Percentiles rank a stretch among this genome's conserved stretches.
phyloP scores from a whole-genome alignment of 2,888 invertebrate genomes.

The Laspeyria flexula region DNA sequence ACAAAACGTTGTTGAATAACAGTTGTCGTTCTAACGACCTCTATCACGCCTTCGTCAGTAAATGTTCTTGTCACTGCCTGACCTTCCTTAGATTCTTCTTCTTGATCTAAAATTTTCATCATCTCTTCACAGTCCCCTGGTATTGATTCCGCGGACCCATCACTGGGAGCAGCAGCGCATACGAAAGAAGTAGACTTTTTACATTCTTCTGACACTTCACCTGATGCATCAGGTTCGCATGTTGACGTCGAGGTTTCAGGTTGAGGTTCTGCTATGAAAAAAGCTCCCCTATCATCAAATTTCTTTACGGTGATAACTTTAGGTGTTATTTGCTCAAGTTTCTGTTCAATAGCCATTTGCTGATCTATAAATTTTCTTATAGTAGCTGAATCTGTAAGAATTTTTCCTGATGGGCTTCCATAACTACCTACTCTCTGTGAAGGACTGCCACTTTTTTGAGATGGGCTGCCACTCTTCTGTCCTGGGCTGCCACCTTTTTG shows the following conservation, averaged over 20 bases:
- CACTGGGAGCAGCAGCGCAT: slow-evolving; percentile 79
- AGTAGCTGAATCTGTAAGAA: slow-evolving; percentile 78
- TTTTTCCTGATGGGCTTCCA: slow-evolving; percentile 78
- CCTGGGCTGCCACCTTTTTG: slow-evolving; percentile 79
- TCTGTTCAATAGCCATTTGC: slow-evolving; percentile 79
- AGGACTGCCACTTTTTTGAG: slow-evolving; percentile 81
- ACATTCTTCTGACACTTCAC: slow-evolving; percentile 74
- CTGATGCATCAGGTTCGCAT: slow-evolving; percentile 43
- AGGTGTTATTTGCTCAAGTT: slow-evolving; percentile 67
- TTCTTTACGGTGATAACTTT: slow-evolving; percentile 81
- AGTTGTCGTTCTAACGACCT: slow-evolving; percentile 78
- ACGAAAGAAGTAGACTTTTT: slow-evolving; percentile 74
- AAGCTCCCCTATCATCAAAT: slow-evolving; percentile 79
- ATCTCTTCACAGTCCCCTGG: slow-evolving; percentile 87
- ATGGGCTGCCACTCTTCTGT: slow-evolving; percentile 79
- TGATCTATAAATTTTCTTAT: slow-evolving; percentile 82
- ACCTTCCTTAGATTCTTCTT: slow-evolving; percentile 68
- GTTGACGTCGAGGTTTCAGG: slow-evolving; percentile 52
- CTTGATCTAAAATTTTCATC: slow-evolving; percentile 86
- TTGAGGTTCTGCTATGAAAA: slow-evolving; percentile 75
- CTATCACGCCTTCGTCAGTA: slow-evolving; percentile 69
- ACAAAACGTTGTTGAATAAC: slow-evolving; percentile 79
- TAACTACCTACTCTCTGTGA: slow-evolving; percentile 78
- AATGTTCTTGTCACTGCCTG: slow-evolving; percentile 60
- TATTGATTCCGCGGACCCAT: slow-evolving; percentile 81